Base-by-base conservation (phyloP, 2,888 invertebrate species). In the Ypsolopha sequella region DNA sequence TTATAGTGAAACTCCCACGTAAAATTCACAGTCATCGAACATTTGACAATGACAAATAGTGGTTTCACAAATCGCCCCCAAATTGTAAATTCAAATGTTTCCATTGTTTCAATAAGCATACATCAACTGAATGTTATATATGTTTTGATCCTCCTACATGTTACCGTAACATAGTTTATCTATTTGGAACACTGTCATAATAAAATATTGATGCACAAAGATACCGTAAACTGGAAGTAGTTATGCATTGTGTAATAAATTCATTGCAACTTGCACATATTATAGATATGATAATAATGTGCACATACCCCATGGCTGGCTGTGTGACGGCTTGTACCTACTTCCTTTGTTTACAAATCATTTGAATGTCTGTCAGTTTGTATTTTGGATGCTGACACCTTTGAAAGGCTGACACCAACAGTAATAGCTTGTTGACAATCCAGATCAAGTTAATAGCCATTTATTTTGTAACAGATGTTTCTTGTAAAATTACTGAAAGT, bases 1-100 rank as follows among this genome's bases (percentile, higher is more conserved):
- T 24, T 2, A 24, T 4, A 24, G 4, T 3, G 4, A 3, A 24
- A 24, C 2, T 24, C 24, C 24, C 24, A 24, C 24, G 24, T 4
- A 24, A 24, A 24, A 24, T 24, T 24, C 24, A 24, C 24, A 24
- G 24, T 24, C 7, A 13, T 14, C 43, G 6, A 43, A 47, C 41
- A 48, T 51, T 8, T 52, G 57, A 57, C 55, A 54, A n/a, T 54
- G 53, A 55, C 51, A 54, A 51, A 58, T 54, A 52, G 24, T 24
- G 24, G 24, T 24, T 24, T 24, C 24, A 50, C 10, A 39, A 38
- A 13, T 41, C 33, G 34, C 36, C 39, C 14, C 38, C 36, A 13
- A 48, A 54, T 59, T 55, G 50, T 39, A 54, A 56, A 60, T 60
- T 60, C 56, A 58, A 57, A 60, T 59, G 47, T 48, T 52, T 35